A percentile compares a stretch with the other conserved stretches of the same genome.
Evolutionary conservation across 2,113 vertebrate genomes (phyloP).

Genomic region (Psilopsiagon aurifrons): DNA sequence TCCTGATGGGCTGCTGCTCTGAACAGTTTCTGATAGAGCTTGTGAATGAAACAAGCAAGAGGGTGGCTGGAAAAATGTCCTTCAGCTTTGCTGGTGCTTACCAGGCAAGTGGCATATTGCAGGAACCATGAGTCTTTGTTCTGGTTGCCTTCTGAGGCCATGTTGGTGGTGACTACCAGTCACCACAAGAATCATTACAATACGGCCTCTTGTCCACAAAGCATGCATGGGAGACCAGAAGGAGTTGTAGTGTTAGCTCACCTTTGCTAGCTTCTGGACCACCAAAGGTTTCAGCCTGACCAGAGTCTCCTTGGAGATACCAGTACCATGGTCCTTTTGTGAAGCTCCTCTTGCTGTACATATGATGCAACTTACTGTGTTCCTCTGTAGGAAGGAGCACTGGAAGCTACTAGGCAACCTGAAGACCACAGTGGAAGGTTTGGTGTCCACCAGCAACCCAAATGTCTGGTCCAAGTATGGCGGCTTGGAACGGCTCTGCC

Average conservation of each 20-base stretch:
- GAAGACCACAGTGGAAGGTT: conserved; percentile 96
- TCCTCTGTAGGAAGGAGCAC: conserved; percentile 86
- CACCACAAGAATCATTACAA: neutral
- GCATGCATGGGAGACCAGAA: neutral
- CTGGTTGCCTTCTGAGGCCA: neutral
- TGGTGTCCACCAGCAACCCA: conserved; percentile 92
- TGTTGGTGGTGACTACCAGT: neutral
- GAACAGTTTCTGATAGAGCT: neutral
- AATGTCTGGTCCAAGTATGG: conserved; percentile 98
- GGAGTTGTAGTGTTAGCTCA: neutral
- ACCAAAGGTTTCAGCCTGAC: neutral
- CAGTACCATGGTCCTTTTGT: neutral
- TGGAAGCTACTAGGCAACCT: conserved; percentile 94
- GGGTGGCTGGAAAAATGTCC: neutral
- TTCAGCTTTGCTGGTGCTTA: neutral
- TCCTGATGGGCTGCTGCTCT: neutral
- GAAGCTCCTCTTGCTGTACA: neutral
- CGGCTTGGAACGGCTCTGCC: conserved; percentile 91
- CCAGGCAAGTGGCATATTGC: neutral
- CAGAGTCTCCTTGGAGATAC: neutral
- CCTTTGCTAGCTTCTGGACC: neutral
- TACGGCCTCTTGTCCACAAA: neutral
- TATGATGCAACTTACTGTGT: neutral
- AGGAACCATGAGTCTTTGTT: neutral
- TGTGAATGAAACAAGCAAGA: neutral